phyloP scores from a whole-genome alignment of 2,113 vertebrate genomes.

The Sapayoa aenigma region DNA sequence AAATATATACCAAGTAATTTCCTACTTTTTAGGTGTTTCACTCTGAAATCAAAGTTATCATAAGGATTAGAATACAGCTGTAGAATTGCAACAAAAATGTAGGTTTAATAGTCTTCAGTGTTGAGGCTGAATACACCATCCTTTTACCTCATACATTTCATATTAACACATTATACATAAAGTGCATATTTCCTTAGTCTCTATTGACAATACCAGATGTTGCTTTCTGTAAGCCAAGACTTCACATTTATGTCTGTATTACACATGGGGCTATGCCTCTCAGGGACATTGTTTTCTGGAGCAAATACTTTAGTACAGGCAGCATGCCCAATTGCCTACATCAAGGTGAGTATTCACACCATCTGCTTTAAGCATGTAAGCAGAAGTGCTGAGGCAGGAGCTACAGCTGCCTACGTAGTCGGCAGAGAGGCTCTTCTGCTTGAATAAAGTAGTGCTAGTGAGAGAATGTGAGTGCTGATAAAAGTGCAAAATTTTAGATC shows the following conservation, averaged over 20 bases:
- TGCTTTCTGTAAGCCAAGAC: background rate
- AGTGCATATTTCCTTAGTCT: background rate
- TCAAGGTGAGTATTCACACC: background rate
- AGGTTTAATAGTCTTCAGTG: background rate
- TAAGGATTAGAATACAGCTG: background rate
- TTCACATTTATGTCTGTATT: background rate
- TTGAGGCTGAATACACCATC: background rate
- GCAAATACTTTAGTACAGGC: background rate
- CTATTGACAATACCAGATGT: background rate
- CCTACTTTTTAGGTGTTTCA: background rate
- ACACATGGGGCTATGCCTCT: rapidly evolving
- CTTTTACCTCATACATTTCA: background rate
- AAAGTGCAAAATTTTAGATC: background rate
- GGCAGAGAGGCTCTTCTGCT: background rate
- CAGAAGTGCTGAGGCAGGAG: background rate
- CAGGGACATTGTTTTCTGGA: background rate
- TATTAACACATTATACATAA: background rate
- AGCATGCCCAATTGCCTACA: background rate
- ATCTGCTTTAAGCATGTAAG: background rate
- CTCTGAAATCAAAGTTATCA: background rate
- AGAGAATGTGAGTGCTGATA: background rate
- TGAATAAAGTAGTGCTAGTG: background rate
- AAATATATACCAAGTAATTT: background rate
- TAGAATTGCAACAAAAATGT: background rate
- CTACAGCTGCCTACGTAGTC: background rate